phyloP scores from a whole-genome alignment of 2,113 vertebrate species.

The Cebus imitator region DNA sequence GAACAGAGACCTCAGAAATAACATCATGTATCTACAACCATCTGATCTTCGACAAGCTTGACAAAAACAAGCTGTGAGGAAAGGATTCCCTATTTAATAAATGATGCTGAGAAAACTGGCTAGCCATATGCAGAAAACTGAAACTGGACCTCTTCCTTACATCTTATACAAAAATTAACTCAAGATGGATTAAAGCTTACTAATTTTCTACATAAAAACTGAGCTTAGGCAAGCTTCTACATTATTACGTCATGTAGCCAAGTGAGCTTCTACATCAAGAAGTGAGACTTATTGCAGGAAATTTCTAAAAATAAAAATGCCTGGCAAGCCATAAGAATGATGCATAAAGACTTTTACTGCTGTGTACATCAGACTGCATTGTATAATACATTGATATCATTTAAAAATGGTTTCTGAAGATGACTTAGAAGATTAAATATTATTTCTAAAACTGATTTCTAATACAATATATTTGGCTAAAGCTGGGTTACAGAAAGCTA shows the following conservation, averaged over 20 bases:
- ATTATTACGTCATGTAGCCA: too few relatives aligned
- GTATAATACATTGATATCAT: neutral
- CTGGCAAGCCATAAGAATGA: neutral
- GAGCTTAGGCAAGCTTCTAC: neutral
- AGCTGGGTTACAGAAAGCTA: neutral
- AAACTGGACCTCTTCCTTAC: too few relatives aligned
- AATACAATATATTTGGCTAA: neutral
- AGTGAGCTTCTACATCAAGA: neutral
- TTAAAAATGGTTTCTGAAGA: neutral
- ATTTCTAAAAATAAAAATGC: neutral
- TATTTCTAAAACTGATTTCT: neutral
- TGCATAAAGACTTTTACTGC: neutral
- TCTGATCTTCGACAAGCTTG: too few relatives aligned
- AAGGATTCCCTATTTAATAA: too few relatives aligned
- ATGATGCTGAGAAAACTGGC: too few relatives aligned
- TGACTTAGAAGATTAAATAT: neutral
- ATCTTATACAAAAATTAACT: too few relatives aligned
- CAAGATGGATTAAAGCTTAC: neutral
- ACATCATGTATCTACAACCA: too few relatives aligned
- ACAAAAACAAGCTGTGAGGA: too few relatives aligned
- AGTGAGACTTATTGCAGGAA: neutral
- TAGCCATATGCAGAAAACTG: too few relatives aligned
- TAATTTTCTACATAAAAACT: neutral
- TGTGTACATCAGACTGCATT: neutral
- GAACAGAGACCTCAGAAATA: too few relatives aligned